A percentile compares a stretch with the other conserved stretches of the same genome.
Conservation (phyloP, 2,113 vertebrate genomes). For the Dryoscopus gambensis region DNA sequence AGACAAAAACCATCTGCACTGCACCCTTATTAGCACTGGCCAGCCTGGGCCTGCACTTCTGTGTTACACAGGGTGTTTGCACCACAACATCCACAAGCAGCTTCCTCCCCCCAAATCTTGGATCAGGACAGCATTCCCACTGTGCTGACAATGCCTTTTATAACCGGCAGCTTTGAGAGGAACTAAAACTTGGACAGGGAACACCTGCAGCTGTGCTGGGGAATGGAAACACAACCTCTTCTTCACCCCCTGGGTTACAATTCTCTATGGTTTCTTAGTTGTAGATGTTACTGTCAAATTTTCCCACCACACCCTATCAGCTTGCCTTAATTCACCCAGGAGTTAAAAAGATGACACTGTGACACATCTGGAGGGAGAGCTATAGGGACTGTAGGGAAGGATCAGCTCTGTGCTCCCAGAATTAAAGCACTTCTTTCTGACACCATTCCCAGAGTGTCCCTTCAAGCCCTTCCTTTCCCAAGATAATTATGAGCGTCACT, state of each 20-base stretch:
- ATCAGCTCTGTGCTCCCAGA: not conserved
- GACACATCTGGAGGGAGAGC: not conserved
- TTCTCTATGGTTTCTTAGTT: not conserved
- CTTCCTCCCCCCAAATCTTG: not conserved
- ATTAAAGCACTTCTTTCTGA: not conserved
- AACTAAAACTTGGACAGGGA: not conserved
- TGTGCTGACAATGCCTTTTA: not conserved
- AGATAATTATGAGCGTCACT: not conserved
- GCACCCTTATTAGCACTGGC: not conserved
- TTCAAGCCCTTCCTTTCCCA: not conserved
- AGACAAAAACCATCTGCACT: not conserved
- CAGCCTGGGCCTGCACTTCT: not conserved
- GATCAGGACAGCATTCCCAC: not conserved
- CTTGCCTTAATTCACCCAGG: not conserved
- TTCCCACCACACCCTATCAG: not conserved
- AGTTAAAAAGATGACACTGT: not conserved
- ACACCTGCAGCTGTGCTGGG: not conserved
- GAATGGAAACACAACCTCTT: not conserved
- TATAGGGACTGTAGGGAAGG: not conserved
- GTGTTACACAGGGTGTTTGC: accelerated
- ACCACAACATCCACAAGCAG: not conserved
- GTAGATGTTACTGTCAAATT: not conserved
- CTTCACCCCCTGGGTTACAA: not conserved
- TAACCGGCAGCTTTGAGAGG: not conserved
- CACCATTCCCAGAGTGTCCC: not conserved